These are phyloP conservation scores for Coregonus sp. DNA, from an alignment of 2,797 vertebrate genomes.

Conservation along the genomic window DNA sequence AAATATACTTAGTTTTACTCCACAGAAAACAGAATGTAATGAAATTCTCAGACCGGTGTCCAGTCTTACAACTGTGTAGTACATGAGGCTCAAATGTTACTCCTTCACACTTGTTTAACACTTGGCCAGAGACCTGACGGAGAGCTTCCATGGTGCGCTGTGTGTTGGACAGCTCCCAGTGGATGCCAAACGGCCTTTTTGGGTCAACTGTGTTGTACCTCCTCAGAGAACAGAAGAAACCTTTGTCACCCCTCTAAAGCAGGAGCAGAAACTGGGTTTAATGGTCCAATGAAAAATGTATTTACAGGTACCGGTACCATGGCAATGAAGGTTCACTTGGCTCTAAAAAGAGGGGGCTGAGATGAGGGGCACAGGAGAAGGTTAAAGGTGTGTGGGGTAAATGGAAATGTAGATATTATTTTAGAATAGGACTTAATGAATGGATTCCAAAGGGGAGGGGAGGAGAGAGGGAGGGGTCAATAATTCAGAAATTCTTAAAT, in stretches of 20 bases:
- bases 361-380: constrained; percentile 19
- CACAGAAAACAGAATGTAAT: neutral
- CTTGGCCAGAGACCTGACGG: constrained; percentile 12
- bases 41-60: neutral
- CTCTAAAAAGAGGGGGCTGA: constrained; percentile 54
- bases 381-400: neutral
- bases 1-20: neutral
- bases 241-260: constrained; percentile 42
- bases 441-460: constrained; percentile 47
- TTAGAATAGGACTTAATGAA: constrained; percentile 59
- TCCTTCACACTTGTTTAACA: constrained; percentile 23
- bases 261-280: constrained; percentile 64
- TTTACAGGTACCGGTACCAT: constrained; percentile 72
- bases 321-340: constrained; percentile 74
- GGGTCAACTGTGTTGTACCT: constrained; percentile 10
- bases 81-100: neutral
- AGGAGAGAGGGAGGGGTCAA: constrained; percentile 46
- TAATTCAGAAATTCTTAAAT: constrained; percentile 56
- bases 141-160: neutral
- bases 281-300: constrained; percentile 71
- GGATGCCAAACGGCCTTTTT: constrained; percentile 19
- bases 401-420: constrained; percentile 46
- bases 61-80: neutral
- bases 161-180: constrained; percentile 4
- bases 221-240: constrained; percentile 36